A percentile compares a stretch with the other conserved stretches of the same genome.
phyloP scores from a whole-genome alignment of 1,140 invertebrate genomes.

The Calephelis nemesis region DNA sequence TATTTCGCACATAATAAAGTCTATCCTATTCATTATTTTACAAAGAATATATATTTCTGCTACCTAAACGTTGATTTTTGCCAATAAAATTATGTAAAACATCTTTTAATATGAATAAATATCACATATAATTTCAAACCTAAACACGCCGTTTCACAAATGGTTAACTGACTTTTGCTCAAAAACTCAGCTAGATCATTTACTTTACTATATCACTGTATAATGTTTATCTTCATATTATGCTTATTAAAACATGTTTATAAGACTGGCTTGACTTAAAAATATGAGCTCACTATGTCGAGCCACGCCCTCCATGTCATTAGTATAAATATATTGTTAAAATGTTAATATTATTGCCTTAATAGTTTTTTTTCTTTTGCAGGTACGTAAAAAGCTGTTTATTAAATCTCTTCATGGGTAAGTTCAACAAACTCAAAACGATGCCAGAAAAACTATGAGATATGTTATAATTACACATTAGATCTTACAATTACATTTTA shows the following conservation, averaged over 20 bases:
- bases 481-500: slow-evolving; percentile 5
- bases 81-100: no score
- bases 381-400: slow-evolving; percentile 11
- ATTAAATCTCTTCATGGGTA: slow-evolving; percentile 5
- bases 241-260: no score
- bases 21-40: no score
- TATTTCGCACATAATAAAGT: no score
- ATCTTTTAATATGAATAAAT: no score
- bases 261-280: neutral
- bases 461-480: slow-evolving; percentile 17
- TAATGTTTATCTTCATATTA: no score
- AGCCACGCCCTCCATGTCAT: neutral
- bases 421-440: slow-evolving; percentile 13
- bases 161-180: no score
- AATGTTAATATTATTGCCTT: slow-evolving; percentile 17
- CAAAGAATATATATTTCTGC: no score
- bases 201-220: neutral
- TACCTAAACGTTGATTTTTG: no score
- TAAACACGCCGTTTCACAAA: no score
- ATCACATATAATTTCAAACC: no score
- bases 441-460: slow-evolving; percentile 10
- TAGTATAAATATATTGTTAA: slow-evolving; percentile 17
- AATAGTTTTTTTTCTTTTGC: slow-evolving; percentile 15
- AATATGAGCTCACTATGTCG: neutral
- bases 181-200: neutral